Conservation (phyloP, 2,888 invertebrate species). For the Polyploca ridens region DNA sequence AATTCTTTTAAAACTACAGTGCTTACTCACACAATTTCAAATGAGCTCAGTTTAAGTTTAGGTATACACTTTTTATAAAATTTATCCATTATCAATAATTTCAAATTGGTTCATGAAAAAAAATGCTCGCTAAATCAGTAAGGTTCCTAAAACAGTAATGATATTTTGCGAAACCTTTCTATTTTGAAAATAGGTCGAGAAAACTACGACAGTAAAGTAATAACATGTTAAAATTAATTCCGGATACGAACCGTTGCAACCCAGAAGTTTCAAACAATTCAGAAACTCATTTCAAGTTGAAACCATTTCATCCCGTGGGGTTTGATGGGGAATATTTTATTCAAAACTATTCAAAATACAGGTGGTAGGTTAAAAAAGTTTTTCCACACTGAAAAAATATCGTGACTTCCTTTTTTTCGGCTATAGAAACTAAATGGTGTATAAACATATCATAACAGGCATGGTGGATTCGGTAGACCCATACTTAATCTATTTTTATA, state of each 20-base stretch:
- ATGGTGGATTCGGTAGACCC: no score
- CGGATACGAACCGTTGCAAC: slow-evolving; percentile 51
- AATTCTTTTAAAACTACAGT: no score
- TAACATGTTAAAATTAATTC: slow-evolving; percentile 53
- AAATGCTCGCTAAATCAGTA: not conserved
- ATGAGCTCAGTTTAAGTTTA: no score
- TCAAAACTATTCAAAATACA: slow-evolving; percentile 18
- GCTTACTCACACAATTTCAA: no score
- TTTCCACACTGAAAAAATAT: not conserved
- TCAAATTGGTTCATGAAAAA: no score
- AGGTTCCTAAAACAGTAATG: not conserved
- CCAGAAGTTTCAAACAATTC: slow-evolving; percentile 64
- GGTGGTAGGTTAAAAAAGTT: not conserved
- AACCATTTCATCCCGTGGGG: slow-evolving; percentile 51
- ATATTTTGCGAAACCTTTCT: not conserved
- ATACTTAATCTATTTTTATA: no score
- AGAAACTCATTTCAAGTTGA: slow-evolving; percentile 60
- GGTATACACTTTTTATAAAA: no score
- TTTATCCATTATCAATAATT: no score
- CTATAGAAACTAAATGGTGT: no score
- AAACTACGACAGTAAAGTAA: slow-evolving; percentile 16
- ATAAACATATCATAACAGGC: no score
- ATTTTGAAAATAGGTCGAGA: slow-evolving; percentile 7
- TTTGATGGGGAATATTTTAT: slow-evolving; percentile 43
- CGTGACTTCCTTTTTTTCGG: no score